Conservation (phyloP, 1,140 invertebrate genomes). For the Leptinotarsa undecemlineata region DNA sequence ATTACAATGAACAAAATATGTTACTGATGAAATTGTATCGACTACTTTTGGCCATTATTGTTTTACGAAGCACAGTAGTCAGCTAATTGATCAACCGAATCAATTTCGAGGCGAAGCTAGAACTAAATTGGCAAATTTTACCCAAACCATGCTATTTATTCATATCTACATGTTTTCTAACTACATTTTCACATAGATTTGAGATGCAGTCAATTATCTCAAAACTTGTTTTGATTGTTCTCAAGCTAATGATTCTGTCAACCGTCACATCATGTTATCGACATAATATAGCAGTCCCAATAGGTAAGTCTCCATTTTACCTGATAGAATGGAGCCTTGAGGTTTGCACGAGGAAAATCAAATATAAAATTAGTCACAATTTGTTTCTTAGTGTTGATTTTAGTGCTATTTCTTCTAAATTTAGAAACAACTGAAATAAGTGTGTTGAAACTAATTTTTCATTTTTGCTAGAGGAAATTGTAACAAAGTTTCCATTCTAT, state of each 20-base stretch:
- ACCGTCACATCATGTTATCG: conserved; percentile 47
- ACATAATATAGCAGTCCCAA: conserved; percentile 54
- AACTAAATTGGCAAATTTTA: conserved; percentile 44
- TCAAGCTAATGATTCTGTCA: conserved; percentile 45
- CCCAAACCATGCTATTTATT: conserved; percentile 45
- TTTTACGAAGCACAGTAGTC: conserved; percentile 29
- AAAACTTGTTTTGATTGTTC: conserved; percentile 38
- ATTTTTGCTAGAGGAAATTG: too few relatives aligned
- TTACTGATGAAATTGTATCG: conserved; percentile 11
- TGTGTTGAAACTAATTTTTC: too few relatives aligned
- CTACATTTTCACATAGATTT: conserved; percentile 45
- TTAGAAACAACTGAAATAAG: too few relatives aligned
- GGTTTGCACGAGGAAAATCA: conserved; percentile 62
- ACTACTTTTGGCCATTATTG: conserved; percentile 7
- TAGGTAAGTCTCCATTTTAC: conserved; percentile 63
- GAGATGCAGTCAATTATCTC: conserved; percentile 42
- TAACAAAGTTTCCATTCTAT: too few relatives aligned
- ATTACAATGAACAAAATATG: conserved; percentile 42
- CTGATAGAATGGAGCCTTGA: conserved; percentile 74
- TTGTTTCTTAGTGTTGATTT: background rate
- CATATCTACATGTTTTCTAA: conserved; percentile 44
- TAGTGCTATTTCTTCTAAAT: too few relatives aligned
- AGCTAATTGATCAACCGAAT: conserved; percentile 22
- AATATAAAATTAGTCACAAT: background rate
- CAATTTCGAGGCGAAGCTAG: conserved; percentile 33